Conservation (phyloP, 1,140 invertebrate genomes). For the Zophobas atratus region DNA sequence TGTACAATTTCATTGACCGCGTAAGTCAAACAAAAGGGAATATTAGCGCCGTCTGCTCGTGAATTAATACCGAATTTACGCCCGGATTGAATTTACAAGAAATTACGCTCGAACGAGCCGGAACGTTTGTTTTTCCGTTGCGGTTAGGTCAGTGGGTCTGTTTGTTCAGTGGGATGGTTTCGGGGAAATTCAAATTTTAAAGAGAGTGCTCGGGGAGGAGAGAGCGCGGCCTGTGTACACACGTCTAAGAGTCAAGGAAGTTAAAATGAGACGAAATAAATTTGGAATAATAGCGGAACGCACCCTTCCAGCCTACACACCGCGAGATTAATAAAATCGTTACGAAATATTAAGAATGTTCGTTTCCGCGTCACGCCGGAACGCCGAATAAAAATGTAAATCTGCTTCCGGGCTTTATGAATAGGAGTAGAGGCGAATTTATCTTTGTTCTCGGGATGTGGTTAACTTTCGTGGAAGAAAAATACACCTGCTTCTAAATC, state of each 20-base stretch:
- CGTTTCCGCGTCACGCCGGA: too few relatives aligned
- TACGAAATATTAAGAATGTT: too few relatives aligned
- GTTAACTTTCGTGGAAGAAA: conserved; percentile 53
- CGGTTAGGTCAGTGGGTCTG: not conserved
- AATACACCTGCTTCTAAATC: conserved; percentile 52
- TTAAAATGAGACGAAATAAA: too few relatives aligned
- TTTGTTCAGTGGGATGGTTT: conserved; percentile 13
- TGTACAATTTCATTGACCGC: too few relatives aligned
- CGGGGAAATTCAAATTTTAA: conserved; percentile 8
- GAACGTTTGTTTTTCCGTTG: conserved; percentile 23
- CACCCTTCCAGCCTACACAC: too few relatives aligned
- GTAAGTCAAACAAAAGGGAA: too few relatives aligned
- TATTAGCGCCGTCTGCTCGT: not conserved
- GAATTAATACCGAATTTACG: conserved; percentile 1
- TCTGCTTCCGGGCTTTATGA: conserved; percentile 17
- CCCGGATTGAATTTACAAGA: conserved; percentile 13
- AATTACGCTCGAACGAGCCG: conserved; percentile 11
- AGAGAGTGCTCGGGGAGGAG: not conserved
- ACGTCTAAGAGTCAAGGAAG: too few relatives aligned
- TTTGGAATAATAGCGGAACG: too few relatives aligned
- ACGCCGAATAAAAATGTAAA: not conserved
- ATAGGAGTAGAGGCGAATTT: conserved; percentile 23
- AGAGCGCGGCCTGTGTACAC: too few relatives aligned
- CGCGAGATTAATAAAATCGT: too few relatives aligned
- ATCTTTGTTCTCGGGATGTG: conserved; percentile 29